Percentiles rank a stretch among this genome's conserved stretches.
Evolutionary conservation across 2,888 invertebrate species (phyloP).

Genomic region (Synanthedon myopaeformis): DNA sequence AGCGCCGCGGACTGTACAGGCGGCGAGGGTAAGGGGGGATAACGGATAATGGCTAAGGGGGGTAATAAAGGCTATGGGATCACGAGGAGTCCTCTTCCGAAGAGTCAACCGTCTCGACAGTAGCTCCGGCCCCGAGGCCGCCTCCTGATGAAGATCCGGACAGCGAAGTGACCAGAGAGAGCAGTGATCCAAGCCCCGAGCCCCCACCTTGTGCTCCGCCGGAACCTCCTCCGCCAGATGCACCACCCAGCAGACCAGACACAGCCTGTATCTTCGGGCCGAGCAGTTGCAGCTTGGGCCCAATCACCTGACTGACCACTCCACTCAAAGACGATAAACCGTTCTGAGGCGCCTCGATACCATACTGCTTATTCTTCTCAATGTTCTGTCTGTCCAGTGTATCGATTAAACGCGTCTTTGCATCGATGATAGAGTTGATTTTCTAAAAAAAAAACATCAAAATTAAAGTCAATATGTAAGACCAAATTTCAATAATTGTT

Average conservation of each 20-base stretch:
- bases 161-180: constrained; percentile 57
- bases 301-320: constrained; percentile 76
- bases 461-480: constrained; percentile 1
- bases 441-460: constrained; percentile 72
- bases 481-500: too few relatives aligned
- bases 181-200: constrained; percentile 51
- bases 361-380: constrained; percentile 80
- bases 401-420: constrained; percentile 79
- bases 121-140: constrained; percentile 35
- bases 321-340: constrained; percentile 72
- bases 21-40: constrained; percentile 9
- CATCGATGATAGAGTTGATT: constrained; percentile 84
- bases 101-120: constrained; percentile 58
- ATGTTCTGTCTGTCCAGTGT: constrained; percentile 79
- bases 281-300: constrained; percentile 77
- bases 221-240: constrained; percentile 66
- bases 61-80: constrained; percentile 11
- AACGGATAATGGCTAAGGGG: background rate
- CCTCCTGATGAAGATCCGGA: constrained; percentile 61
- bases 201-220: constrained; percentile 47
- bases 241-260: constrained; percentile 68
- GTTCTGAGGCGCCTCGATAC: constrained; percentile 75
- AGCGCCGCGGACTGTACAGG: constrained; percentile 44
- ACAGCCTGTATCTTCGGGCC: constrained; percentile 74
- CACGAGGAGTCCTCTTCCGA: constrained; percentile 59